A percentile compares a stretch with the other conserved stretches of the same genome.
Conservation (phyloP, 2,797 vertebrate genomes). For the Spheniscus humboldti region DNA sequence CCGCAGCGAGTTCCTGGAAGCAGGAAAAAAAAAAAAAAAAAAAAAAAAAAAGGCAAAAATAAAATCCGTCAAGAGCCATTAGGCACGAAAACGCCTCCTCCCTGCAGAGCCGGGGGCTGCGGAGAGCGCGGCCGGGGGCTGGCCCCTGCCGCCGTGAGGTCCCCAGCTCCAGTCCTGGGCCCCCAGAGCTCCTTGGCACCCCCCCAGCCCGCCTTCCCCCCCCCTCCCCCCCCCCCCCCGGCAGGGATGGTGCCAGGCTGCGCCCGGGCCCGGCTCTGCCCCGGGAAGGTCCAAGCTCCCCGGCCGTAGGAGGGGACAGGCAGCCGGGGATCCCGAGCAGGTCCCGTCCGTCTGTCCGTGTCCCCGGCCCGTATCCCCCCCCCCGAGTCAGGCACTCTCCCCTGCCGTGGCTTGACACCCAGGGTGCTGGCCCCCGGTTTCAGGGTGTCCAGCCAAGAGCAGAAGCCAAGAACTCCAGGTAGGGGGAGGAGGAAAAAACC, state of each 20-base stretch:
- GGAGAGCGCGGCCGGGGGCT: background rate
- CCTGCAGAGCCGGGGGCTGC: background rate
- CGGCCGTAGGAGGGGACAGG: background rate
- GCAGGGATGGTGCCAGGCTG: background rate
- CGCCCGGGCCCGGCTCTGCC: background rate
- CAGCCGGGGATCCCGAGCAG: no score
- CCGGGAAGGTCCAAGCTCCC: background rate
- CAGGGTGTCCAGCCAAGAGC: no score
- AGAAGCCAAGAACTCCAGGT: background rate
- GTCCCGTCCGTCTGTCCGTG: background rate
- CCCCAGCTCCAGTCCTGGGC: background rate
- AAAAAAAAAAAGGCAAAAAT: no score
- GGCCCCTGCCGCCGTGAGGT: background rate
- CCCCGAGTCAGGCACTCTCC: no score
- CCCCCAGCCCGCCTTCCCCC: no score
- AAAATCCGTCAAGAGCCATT: constrained; percentile 36
- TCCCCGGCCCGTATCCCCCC: no score
- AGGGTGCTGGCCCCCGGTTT: background rate
- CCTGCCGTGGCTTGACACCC: background rate
- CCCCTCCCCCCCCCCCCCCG: no score
- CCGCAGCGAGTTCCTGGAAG: constrained; percentile 13
- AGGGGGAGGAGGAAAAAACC: background rate
- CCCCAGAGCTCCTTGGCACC: background rate
- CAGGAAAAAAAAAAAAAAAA: no score
- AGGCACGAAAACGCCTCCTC: background rate